Conservation (phyloP, 2,888 invertebrate genomes). For the Drosophila lacicola region DNA sequence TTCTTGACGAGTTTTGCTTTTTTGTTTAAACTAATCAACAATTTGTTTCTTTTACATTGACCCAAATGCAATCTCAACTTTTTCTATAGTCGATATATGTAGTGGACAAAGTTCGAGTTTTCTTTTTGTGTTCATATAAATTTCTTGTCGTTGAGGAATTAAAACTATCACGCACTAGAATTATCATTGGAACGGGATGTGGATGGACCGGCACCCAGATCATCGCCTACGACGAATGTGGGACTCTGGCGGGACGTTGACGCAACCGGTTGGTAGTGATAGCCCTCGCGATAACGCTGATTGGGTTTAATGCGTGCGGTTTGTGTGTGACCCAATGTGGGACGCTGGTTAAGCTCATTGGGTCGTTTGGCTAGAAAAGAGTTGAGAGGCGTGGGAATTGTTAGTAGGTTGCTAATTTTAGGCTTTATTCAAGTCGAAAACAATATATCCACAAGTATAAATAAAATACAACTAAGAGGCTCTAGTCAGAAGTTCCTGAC, state of each 20-base stretch:
- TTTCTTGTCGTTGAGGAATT: slow-evolving; percentile 82
- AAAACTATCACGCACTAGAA: slow-evolving; percentile 86
- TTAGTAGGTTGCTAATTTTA: not conserved
- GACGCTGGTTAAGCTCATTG: slow-evolving; percentile 85
- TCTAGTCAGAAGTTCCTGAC: too few species aligned
- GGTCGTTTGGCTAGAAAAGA: slow-evolving; percentile 84
- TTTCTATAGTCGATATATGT: slow-evolving; percentile 45
- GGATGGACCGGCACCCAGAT: slow-evolving; percentile 85
- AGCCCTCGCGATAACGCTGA: slow-evolving; percentile 85
- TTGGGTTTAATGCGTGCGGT: slow-evolving; percentile 84
- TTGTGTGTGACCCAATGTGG: slow-evolving; percentile 85
- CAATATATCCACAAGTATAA: too few species aligned
- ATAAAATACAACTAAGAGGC: too few species aligned
- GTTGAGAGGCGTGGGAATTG: not conserved
- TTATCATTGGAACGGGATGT: slow-evolving; percentile 86
- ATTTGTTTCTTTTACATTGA: slow-evolving; percentile 73
- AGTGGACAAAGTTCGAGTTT: slow-evolving; percentile 51
- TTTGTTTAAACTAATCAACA: slow-evolving; percentile 75
- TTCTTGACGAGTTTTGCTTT: slow-evolving; percentile 38
- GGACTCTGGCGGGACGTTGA: slow-evolving; percentile 87
- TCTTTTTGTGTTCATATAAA: slow-evolving; percentile 56
- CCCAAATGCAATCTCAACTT: slow-evolving; percentile 75
- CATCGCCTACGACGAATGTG: slow-evolving; percentile 85
- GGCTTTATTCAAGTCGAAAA: too few species aligned
- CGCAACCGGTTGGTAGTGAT: slow-evolving; percentile 85